phyloP scores from a whole-genome alignment of 2,797 vertebrate genomes.

The Paramormyrops hopkinsi region DNA sequence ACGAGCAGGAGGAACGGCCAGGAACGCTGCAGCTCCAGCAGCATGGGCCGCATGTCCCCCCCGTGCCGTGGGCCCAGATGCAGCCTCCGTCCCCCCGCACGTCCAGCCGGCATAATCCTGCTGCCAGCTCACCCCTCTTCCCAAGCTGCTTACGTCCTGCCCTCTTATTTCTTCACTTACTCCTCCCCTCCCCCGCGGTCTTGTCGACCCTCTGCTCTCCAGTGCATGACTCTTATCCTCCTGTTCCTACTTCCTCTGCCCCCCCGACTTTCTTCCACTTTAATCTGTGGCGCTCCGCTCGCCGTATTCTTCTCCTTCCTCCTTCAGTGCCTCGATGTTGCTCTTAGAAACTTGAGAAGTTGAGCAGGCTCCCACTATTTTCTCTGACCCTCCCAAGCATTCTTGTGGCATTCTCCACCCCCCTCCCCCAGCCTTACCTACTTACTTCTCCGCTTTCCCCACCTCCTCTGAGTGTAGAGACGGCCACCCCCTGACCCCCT shows the following conservation, averaged over 20 bases:
- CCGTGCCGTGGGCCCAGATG: slow-evolving; percentile 17
- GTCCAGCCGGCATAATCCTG: slow-evolving; percentile 20
- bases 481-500: slow-evolving; percentile 36
- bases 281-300: background rate
- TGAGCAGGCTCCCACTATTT: background rate
- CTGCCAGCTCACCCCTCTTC: slow-evolving; percentile 12
- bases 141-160: background rate
- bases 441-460: slow-evolving; percentile 33
- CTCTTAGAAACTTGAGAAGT: background rate
- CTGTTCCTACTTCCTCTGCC: slow-evolving; percentile 10
- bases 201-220: background rate
- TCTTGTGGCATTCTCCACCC: background rate
- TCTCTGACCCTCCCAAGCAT: slow-evolving; percentile 30
- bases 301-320: background rate
- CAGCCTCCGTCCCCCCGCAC: slow-evolving; percentile 41
- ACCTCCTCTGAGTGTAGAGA: background rate
- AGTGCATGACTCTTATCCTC: background rate
- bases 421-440: slow-evolving; percentile 30
- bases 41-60: slow-evolving; percentile 3
- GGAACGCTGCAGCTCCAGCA: slow-evolving; percentile 24
- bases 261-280: background rate
- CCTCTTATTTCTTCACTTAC: slow-evolving; percentile 10
- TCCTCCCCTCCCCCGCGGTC: background rate
- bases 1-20: slow-evolving; percentile 40
- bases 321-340: background rate